Percentiles rank a stretch among this genome's conserved stretches.
phyloP scores from a whole-genome alignment of 2,888 invertebrate species.

The Sipunculus nudus region DNA sequence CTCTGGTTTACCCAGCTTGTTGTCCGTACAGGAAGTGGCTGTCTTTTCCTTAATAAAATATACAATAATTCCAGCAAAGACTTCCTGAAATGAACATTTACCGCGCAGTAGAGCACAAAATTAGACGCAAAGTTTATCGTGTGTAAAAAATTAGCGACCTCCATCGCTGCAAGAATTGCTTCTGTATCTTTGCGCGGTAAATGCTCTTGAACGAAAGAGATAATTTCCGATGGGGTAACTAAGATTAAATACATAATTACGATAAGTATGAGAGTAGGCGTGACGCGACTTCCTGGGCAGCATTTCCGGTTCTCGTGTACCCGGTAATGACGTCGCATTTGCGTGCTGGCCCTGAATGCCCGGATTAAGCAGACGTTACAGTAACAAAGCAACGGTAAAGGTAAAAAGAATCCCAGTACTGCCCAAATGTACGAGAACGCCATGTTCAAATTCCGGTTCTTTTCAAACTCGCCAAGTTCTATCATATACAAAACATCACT shows the following conservation, averaged over 20 bases:
- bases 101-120: slow-evolving; percentile 44
- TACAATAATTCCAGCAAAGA: too few species aligned
- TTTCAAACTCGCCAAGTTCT: slow-evolving; percentile 24
- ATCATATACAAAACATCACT: slow-evolving; percentile 12
- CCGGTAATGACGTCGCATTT: slow-evolving; percentile 27
- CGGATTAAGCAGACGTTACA: slow-evolving; percentile 59
- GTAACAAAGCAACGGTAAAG: slow-evolving; percentile 55
- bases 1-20: too few species aligned
- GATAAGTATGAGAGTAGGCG: slow-evolving; percentile 59
- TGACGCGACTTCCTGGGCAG: slow-evolving; percentile 41
- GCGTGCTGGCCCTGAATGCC: slow-evolving; percentile 25
- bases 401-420: slow-evolving; percentile 56
- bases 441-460: slow-evolving; percentile 10
- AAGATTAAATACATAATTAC: slow-evolving; percentile 58
- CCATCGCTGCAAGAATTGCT: slow-evolving; percentile 19
- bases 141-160: slow-evolving; percentile 30
- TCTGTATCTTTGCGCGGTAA: slow-evolving; percentile 11
- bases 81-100: slow-evolving; percentile 37
- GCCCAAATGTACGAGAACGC: slow-evolving; percentile 47
- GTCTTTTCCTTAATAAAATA: too few species aligned
- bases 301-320: slow-evolving; percentile 19
- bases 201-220: slow-evolving; percentile 50
- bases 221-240: slow-evolving; percentile 60
- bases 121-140: slow-evolving; percentile 43
- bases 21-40: too few species aligned